Evolutionary conservation across 2,888 invertebrate species (phyloP).

Genomic region (Tethea ocularis): DNA sequence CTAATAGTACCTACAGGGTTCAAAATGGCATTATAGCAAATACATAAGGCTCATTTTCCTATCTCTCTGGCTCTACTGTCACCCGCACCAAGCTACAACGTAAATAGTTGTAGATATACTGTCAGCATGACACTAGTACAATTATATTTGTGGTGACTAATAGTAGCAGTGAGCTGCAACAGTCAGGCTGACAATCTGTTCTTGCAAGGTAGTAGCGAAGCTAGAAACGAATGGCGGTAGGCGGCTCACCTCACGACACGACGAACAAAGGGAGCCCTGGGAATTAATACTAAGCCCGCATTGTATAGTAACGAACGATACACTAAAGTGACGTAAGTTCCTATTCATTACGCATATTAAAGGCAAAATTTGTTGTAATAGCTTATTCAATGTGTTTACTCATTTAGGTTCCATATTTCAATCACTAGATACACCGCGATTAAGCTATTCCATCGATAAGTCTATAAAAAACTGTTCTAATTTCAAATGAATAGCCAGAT

Average conservation of each 20-base stretch:
- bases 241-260: slow-evolving; percentile 53
- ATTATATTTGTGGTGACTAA: slow-evolving; percentile 38
- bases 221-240: slow-evolving; percentile 41
- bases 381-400: too few relatives aligned
- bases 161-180: slow-evolving; percentile 46
- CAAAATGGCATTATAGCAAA: too few relatives aligned
- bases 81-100: too few relatives aligned
- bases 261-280: slow-evolving; percentile 53
- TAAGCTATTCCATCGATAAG: too few relatives aligned
- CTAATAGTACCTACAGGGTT: too few relatives aligned
- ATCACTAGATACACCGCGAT: too few relatives aligned
- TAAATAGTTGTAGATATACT: background rate
- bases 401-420: too few relatives aligned
- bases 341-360: slow-evolving; percentile 8
- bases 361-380: too few relatives aligned
- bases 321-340: slow-evolving; percentile 10
- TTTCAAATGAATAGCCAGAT: too few relatives aligned
- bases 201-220: slow-evolving; percentile 59
- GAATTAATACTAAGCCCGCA: slow-evolving; percentile 44
- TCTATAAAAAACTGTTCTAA: too few relatives aligned
- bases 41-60: too few relatives aligned
- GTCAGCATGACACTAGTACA: slow-evolving; percentile 29
- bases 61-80: too few relatives aligned
- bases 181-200: slow-evolving; percentile 49
- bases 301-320: slow-evolving; percentile 22